Conservation (phyloP, 2,113 vertebrate species). For the Pyxicephalus adspersus region DNA sequence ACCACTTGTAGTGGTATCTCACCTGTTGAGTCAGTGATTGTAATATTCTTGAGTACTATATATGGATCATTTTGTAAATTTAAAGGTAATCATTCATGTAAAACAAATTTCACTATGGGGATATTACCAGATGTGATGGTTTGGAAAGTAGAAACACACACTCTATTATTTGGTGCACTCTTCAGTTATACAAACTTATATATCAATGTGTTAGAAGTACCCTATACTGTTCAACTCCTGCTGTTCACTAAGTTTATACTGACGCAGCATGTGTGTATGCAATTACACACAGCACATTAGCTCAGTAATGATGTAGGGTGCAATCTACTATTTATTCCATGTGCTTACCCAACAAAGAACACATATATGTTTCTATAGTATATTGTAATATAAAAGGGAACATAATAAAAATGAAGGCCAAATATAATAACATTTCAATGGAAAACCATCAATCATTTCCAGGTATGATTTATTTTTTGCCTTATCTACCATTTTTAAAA, state of each 20-base stretch:
- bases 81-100: not conserved
- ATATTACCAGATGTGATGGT: not conserved
- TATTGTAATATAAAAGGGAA: not conserved
- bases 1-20: no score
- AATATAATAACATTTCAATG: no score
- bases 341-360: constrained; percentile 3
- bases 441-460: no score
- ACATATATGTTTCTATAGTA: not conserved
- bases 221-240: constrained; percentile 1
- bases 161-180: not conserved
- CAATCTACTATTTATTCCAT: not conserved
- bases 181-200: not conserved
- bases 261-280: constrained; percentile 13
- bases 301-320: constrained; percentile 4
- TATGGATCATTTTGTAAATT: not conserved
- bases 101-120: not conserved
- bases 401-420: not conserved
- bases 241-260: not conserved
- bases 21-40: no score
- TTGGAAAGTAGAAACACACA: not conserved
- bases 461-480: no score
- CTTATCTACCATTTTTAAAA: no score
- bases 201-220: not conserved
- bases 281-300: constrained; percentile 15
- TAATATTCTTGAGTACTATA: no score